Conservation (phyloP, 1,140 invertebrate genomes). For the Drosophila kohkoa region DNA sequence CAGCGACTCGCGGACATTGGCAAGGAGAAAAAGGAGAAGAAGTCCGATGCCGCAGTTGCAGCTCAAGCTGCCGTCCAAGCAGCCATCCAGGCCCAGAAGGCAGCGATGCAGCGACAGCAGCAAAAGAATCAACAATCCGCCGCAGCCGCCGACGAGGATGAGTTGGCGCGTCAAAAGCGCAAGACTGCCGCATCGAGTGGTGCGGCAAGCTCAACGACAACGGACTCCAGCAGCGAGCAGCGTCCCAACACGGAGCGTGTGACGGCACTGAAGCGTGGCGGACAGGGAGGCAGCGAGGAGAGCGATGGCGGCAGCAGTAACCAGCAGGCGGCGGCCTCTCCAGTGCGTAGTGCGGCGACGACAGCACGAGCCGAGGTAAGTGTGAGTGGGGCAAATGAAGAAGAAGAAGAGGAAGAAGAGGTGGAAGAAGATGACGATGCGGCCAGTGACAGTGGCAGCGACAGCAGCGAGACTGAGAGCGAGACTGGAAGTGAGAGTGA, state of each 20-base stretch:
- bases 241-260: slow-evolving; percentile 84
- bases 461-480: slow-evolving; percentile 48
- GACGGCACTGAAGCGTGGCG: slow-evolving; percentile 82
- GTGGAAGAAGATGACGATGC: slow-evolving; percentile 60
- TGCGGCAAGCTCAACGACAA: slow-evolving; percentile 35
- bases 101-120: slow-evolving; percentile 84
- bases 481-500: slow-evolving; percentile 43
- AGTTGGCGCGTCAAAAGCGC: slow-evolving; percentile 94
- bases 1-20: slow-evolving; percentile 93
- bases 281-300: slow-evolving; percentile 81
- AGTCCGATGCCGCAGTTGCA: slow-evolving; percentile 83
- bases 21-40: slow-evolving; percentile 91
- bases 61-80: slow-evolving; percentile 85
- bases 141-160: slow-evolving; percentile 94
- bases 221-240: slow-evolving; percentile 63
- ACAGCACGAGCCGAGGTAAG: slow-evolving; percentile 89
- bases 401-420: slow-evolving; percentile 44
- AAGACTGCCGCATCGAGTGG: slow-evolving; percentile 88
- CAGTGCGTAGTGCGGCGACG: slow-evolving; percentile 85
- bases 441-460: slow-evolving; percentile 42
- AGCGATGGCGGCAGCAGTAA: slow-evolving; percentile 83
- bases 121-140: slow-evolving; percentile 80
- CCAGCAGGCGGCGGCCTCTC: slow-evolving; percentile 69
- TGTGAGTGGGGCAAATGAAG: slow-evolving; percentile 85
- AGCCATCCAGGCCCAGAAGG: slow-evolving; percentile 85